These are phyloP conservation scores for Nemopilema nomurai DNA, from an alignment of 30 jellyfish, hydroid and myxozoan genomes.

Conservation along the genomic window DNA sequence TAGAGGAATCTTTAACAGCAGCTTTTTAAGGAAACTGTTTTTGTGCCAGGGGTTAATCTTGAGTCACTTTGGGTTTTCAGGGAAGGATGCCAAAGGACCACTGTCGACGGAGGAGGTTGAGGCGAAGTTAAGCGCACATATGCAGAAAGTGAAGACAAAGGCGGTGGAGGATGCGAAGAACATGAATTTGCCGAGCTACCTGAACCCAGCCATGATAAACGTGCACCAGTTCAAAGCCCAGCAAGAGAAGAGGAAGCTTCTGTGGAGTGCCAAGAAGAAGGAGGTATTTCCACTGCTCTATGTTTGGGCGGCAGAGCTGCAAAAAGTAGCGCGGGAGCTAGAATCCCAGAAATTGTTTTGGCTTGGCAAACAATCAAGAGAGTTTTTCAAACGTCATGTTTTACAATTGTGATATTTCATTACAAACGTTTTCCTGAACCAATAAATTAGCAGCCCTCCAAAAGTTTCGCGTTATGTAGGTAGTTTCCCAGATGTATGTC, in stretches of 20 bases:
- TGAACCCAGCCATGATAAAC: slow-evolving; percentile 96
- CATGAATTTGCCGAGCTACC: slow-evolving; percentile 82
- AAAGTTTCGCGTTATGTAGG: too few species aligned
- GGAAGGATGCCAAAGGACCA: slow-evolving; percentile 62
- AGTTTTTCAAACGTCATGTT: too few species aligned
- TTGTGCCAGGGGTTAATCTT: not conserved
- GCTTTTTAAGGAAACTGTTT: not conserved
- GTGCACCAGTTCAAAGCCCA: slow-evolving; percentile 91
- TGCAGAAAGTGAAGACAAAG: slow-evolving; percentile 76
- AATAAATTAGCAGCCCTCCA: too few species aligned
- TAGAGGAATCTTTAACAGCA: not conserved
- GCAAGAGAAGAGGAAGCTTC: slow-evolving; percentile 87
- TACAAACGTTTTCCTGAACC: too few species aligned
- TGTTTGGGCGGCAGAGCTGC: too few species aligned
- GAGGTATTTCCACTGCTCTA: too few species aligned
- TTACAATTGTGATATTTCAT: too few species aligned
- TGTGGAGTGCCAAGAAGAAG: slow-evolving; percentile 85
- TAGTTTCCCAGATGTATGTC: too few species aligned
- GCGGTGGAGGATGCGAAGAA: slow-evolving; percentile 88
- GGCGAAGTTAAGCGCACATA: slow-evolving; percentile 72
- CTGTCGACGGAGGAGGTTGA: slow-evolving; percentile 90
- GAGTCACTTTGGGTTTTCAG: slow-evolving; percentile 26
- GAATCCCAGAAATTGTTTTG: too few species aligned
- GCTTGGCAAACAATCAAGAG: too few species aligned
- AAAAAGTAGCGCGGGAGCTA: too few species aligned